A percentile compares a stretch with the other conserved stretches of the same genome.
These are phyloP conservation scores for Conomelus anceps DNA, from an alignment of 2,888 invertebrate genomes.

Conservation along the genomic window DNA sequence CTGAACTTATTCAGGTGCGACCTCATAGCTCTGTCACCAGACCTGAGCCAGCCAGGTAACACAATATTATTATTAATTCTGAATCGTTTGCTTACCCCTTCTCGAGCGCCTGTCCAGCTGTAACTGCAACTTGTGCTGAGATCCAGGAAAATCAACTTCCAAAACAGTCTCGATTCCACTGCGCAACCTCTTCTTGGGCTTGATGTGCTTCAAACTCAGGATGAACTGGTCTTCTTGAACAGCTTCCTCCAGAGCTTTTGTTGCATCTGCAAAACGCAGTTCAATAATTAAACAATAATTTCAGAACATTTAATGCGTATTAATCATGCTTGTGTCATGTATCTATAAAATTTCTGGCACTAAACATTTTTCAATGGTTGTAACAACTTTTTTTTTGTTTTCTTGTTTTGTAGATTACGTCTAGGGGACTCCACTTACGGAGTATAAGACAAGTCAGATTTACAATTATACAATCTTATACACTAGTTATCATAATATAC, in stretches of 20 bases:
- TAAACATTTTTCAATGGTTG: not conserved
- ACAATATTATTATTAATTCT: no score
- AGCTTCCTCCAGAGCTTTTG: slow-evolving; percentile 46
- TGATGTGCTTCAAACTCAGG: slow-evolving; percentile 48
- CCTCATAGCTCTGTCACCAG: no score
- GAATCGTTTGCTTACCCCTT: slow-evolving; percentile 48
- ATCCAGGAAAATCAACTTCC: slow-evolving; percentile 49
- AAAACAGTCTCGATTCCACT: slow-evolving; percentile 49
- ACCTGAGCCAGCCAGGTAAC: no score
- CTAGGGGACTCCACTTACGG: no score
- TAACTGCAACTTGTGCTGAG: slow-evolving; percentile 49
- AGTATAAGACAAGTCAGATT: no score
- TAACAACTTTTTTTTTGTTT: not conserved
- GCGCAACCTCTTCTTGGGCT: slow-evolving; percentile 44
- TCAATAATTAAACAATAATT: not conserved
- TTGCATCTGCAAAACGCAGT: slow-evolving; percentile 43
- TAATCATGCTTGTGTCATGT: no score
- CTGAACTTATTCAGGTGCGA: no score
- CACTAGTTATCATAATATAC: no score
- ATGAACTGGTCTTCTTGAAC: slow-evolving; percentile 49
- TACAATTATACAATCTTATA: no score
- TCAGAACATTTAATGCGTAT: not conserved
- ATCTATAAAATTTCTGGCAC: not conserved
- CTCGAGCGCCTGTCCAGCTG: slow-evolving; percentile 50
- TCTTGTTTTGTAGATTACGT: no score